Base-by-base conservation (phyloP, 2,888 invertebrate species). In the Crioceris asparagi region DNA sequence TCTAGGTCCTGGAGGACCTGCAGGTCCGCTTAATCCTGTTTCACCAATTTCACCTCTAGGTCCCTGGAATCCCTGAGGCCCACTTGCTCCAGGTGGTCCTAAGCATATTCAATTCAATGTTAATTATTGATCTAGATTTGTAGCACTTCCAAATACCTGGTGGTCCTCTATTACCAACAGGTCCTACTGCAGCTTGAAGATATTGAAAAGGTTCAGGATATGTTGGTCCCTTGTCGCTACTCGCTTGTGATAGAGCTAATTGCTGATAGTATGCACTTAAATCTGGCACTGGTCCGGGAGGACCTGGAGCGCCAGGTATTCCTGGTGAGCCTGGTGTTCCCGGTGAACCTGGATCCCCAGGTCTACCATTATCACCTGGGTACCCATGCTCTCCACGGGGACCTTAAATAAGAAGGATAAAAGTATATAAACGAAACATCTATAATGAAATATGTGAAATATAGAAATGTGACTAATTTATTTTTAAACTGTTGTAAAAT, bases 11-110 rank as follows among this genome's bases (percentile, higher is more conserved):
- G 66, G 54, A 7, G 62, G 54, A 25, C 77, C 77, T 1, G 64
- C 53, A 3, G 77, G 70, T 1, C 83, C 84, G 1, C 70, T 64
- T 3, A 75, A 64, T 8, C 88, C 88, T 6, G 74, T 69, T 57
- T 87, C 86, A 1, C 87, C 87, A 2, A 82, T 67, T 47, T 85
- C 83, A 29, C 88, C 88, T 43, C 86, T 71, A 11, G 75, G 70
- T 2, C 88, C 86, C 68, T 86, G 85, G 48, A 87, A 86, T 10
- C 88, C 88, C 64, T 83, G 82, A 0, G 84, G 81, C 2, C 83
- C 83, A 1, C 73, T 60, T 3, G 72, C 54, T 4, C 77, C 77
- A 4, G 55, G 39, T 31, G 59, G 66, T 69, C 86, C 90, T 46
- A 17, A 19, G n/a, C 29, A 23, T 26, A 29, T 25, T 21, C 21